These are phyloP conservation scores for Lasioglossum leucozonium DNA, from an alignment of 2,888 invertebrate genomes.

Conservation along the genomic window DNA sequence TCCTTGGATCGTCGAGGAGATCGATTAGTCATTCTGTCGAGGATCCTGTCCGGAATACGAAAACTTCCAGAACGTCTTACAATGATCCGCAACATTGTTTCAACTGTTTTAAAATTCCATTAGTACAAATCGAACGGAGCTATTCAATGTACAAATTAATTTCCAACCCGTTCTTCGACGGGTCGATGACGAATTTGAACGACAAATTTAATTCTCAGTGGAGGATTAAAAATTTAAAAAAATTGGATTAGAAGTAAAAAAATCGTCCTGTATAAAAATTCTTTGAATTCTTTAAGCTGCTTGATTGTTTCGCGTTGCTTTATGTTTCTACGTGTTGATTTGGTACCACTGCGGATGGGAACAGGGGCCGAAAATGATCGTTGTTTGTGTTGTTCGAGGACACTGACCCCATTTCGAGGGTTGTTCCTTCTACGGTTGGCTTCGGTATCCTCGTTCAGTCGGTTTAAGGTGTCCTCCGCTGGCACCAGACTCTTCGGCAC, in stretches of 20 bases:
- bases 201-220: no score
- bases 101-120: background rate
- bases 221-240: no score
- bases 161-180: background rate
- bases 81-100: background rate
- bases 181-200: no score
- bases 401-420: slow-evolving; percentile 41
- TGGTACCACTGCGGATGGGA: background rate
- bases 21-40: slow-evolving; percentile 15
- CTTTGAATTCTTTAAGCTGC: no score
- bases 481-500: slow-evolving; percentile 63
- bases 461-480: slow-evolving; percentile 54
- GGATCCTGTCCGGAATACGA: background rate
- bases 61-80: background rate
- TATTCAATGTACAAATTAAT: background rate
- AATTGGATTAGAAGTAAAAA: no score
- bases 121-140: background rate
- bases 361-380: background rate
- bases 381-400: background rate
- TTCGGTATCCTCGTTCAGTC: slow-evolving; percentile 53
- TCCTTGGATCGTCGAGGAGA: background rate
- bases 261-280: no score
- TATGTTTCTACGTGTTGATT: background rate
- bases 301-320: no score
- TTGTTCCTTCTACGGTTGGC: slow-evolving; percentile 36